Percentiles rank a stretch among this genome's conserved stretches.
These are phyloP conservation scores for Arion vulgaris DNA, from an alignment of 1,140 invertebrate genomes.

Conservation along the genomic window DNA sequence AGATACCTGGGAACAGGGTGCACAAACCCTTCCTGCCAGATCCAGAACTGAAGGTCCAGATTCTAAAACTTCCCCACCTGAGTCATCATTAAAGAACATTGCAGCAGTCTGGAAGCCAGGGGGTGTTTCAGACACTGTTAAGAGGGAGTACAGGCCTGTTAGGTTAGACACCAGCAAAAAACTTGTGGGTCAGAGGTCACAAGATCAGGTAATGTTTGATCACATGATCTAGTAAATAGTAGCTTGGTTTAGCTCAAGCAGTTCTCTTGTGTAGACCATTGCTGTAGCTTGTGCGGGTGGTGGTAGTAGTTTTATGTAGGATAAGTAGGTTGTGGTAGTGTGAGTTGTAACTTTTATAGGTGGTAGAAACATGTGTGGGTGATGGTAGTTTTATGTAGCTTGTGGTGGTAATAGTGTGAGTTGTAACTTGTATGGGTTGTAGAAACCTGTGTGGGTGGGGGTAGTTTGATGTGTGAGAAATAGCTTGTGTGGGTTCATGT, in stretches of 20 bases:
- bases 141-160: constrained; percentile 63
- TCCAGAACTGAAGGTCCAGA: constrained; percentile 31
- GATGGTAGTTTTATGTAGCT: too few species aligned
- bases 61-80: constrained; percentile 16
- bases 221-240: not conserved
- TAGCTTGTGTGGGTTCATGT: too few species aligned
- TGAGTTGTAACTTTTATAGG: too few species aligned
- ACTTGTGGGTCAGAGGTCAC: not conserved
- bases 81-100: constrained; percentile 50
- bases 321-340: too few species aligned
- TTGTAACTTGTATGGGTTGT: too few species aligned
- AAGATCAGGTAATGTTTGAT: not conserved
- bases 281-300: not conserved
- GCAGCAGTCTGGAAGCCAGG: constrained; percentile 60
- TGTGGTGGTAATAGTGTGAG: too few species aligned
- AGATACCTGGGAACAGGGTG: constrained; percentile 14
- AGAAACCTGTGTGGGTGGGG: too few species aligned
- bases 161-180: constrained; percentile 49
- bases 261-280: not conserved
- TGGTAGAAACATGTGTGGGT: too few species aligned
- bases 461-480: too few species aligned
- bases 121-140: constrained; percentile 41
- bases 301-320: not conserved
- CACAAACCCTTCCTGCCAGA: constrained; percentile 19
- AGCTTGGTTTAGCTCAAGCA: not conserved